These are phyloP conservation scores for Aegotheles bennettii DNA, from an alignment of 2,113 vertebrate species.

Conservation along the genomic window DNA sequence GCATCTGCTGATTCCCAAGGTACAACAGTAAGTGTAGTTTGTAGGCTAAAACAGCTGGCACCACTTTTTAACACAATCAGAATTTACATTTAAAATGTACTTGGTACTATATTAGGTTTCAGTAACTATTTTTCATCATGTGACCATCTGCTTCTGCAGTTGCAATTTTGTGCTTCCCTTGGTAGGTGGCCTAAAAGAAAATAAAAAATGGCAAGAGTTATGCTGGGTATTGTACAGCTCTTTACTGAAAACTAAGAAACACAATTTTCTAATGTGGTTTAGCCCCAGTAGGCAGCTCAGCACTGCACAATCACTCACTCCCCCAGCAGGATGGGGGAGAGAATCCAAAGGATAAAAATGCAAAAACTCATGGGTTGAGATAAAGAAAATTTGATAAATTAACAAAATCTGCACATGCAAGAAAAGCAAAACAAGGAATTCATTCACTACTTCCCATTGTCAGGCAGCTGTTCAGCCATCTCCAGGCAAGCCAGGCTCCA, in stretches of 20 bases:
- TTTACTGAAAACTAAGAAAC: neutral
- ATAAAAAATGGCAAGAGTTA: neutral
- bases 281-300: neutral
- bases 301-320: rapidly evolving
- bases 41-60: constrained; percentile 21
- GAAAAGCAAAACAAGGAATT: neutral
- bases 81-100: constrained; percentile 22
- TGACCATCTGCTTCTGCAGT: constrained; percentile 24
- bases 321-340: rapidly evolving
- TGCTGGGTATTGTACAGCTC: neutral
- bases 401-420: rapidly evolving
- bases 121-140: constrained; percentile 31
- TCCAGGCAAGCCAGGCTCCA: neutral
- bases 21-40: neutral
- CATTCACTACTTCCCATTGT: rapidly evolving
- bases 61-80: neutral
- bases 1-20: constrained; percentile 19
- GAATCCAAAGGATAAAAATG: neutral
- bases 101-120: neutral
- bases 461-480: neutral
- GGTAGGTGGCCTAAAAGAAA: neutral
- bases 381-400: neutral
- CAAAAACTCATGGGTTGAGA: rapidly evolving
- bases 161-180: neutral
- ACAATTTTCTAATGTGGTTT: rapidly evolving